Evolutionary conservation across 53 echinoderm and acorn worm species (phyloP).

Genomic region (Echinarachnius parma): DNA sequence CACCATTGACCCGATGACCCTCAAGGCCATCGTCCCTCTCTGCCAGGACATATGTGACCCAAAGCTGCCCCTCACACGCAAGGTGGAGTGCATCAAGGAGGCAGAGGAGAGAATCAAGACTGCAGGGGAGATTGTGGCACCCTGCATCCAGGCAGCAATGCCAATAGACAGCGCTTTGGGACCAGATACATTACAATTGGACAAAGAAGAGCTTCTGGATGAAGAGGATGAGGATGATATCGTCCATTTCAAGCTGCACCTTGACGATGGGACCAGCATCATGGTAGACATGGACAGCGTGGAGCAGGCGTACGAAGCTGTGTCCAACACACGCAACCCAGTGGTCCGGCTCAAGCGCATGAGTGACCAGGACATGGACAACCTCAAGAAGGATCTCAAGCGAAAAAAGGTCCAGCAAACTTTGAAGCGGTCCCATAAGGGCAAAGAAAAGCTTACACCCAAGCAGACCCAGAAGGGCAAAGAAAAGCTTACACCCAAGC

Average conservation of each 20-base stretch:
- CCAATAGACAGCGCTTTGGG: slow-evolving; percentile 20
- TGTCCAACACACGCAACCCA: not conserved
- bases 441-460: not conserved
- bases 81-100: slow-evolving; percentile 11
- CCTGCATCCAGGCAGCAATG: slow-evolving; percentile 13
- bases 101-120: slow-evolving; percentile 21
- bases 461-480: not conserved
- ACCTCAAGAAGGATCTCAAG: not conserved
- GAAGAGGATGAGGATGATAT: slow-evolving; percentile 18
- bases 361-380: not conserved
- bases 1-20: slow-evolving; percentile 14
- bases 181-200: not conserved
- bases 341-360: slow-evolving; percentile 14
- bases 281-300: slow-evolving; percentile 35
- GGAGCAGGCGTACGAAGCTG: slow-evolving; percentile 1
- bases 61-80: slow-evolving; percentile 10
- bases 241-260: slow-evolving; percentile 27
- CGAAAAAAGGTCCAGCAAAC: not conserved
- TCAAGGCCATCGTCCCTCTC: slow-evolving; percentile 27
- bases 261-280: not conserved
- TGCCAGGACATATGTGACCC: slow-evolving; percentile 38
- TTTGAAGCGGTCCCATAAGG: not conserved
- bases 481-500: not conserved
- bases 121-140: not conserved
- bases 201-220: not conserved